phyloP scores from a whole-genome alignment of 2,797 vertebrate genomes.

The Gadopsis marmoratus region DNA sequence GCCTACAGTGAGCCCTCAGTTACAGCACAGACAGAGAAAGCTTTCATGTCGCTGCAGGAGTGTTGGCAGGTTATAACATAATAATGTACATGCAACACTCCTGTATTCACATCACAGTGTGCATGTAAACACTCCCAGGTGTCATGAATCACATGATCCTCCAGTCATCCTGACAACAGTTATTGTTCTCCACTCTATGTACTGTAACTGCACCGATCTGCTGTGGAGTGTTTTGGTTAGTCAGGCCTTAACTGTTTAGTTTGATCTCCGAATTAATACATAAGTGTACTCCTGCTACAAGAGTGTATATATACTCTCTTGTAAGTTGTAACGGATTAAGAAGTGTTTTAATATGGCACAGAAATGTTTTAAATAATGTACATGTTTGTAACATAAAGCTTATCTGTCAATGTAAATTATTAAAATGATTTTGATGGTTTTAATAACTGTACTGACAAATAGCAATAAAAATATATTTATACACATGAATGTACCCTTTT shows the following conservation, averaged over 20 bases:
- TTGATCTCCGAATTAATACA: not conserved
- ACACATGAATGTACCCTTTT: not conserved
- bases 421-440: slow-evolving; percentile 42
- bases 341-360: slow-evolving; percentile 27
- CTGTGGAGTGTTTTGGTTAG: not conserved
- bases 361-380: slow-evolving; percentile 53
- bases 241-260: not conserved
- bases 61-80: not conserved
- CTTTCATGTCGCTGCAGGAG: not conserved
- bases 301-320: not conserved
- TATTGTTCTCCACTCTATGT: not conserved
- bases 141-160: not conserved
- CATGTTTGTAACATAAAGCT: slow-evolving; percentile 55
- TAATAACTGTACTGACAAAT: slow-evolving; percentile 48
- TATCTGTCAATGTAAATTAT: slow-evolving; percentile 25
- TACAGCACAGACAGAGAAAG: too few species aligned
- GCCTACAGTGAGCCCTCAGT: not conserved
- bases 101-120: not conserved
- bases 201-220: slow-evolving; percentile 26
- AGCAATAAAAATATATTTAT: slow-evolving; percentile 69
- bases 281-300: not conserved
- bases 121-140: not conserved
- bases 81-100: not conserved
- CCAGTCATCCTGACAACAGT: not conserved
- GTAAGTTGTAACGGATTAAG: slow-evolving; percentile 8